Conservation (phyloP, 2,113 vertebrate species). For the Chitala chitala region DNA sequence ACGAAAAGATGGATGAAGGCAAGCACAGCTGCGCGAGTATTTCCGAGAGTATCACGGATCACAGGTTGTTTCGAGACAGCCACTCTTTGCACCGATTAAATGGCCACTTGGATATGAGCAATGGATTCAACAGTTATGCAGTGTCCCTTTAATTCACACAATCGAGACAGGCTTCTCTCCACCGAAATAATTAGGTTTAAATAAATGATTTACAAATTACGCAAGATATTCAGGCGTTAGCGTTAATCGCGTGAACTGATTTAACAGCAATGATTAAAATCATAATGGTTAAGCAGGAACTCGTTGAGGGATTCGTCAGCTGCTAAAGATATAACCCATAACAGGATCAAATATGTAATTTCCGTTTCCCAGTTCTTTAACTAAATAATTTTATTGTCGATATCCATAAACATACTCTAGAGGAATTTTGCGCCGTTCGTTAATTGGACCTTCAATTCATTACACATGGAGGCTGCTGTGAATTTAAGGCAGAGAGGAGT, state of each 20-base stretch:
- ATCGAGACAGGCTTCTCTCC: too few species aligned
- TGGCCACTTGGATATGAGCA: too few species aligned
- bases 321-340: neutral
- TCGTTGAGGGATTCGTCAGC: neutral
- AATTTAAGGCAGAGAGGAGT: constrained; percentile 7
- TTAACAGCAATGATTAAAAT: neutral
- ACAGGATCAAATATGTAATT: neutral
- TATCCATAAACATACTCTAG: neutral
- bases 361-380: neutral
- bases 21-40: too few species aligned
- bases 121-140: too few species aligned
- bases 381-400: neutral
- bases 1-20: too few species aligned
- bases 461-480: neutral
- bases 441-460: neutral
- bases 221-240: neutral
- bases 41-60: too few species aligned
- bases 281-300: neutral
- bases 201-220: neutral
- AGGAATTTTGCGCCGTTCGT: neutral
- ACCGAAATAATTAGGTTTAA: too few species aligned
- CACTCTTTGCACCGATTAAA: too few species aligned
- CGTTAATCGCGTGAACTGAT: neutral
- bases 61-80: too few species aligned
- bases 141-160: too few species aligned